A percentile compares a stretch with the other conserved stretches of the same genome.
Conservation (phyloP, 2,797 vertebrate species). For the Lutjanus campechanus region DNA sequence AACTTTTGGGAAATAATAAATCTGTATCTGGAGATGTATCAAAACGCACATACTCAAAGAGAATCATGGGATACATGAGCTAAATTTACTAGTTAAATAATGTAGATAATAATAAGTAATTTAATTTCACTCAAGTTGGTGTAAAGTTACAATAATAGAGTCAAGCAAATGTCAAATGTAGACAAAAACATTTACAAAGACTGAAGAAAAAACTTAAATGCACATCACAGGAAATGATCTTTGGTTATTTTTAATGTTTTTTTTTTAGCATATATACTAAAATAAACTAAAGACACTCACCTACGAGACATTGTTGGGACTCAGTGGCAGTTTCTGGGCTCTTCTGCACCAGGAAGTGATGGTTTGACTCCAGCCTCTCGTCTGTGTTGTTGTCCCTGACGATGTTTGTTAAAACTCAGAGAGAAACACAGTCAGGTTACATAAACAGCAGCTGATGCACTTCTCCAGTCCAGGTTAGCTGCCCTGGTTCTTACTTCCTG, state of each 20-base stretch:
- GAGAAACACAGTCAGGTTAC: conserved; percentile 7
- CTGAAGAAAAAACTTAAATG: neutral
- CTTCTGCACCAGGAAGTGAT: conserved; percentile 23
- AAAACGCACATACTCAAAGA: neutral
- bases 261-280: neutral
- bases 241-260: neutral
- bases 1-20: neutral
- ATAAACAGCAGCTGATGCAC: neutral
- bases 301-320: conserved; percentile 52
- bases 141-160: neutral
- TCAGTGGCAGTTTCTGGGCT: conserved; percentile 2
- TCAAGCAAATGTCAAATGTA: neutral
- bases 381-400: neutral
- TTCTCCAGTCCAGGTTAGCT: conserved; percentile 8
- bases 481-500: neutral
- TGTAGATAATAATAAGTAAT: no score
- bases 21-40: neutral
- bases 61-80: neutral
- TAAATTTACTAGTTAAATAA: neutral
- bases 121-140: no score
- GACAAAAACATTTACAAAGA: neutral
- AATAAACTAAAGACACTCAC: conserved; percentile 66
- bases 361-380: conserved; percentile 3
- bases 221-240: neutral
- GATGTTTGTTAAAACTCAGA: conserved; percentile 25